Percentiles rank a stretch among this genome's conserved stretches.
These are phyloP conservation scores for Alitta virens DNA, from an alignment of 2,888 invertebrate species.

Conservation along the genomic window DNA sequence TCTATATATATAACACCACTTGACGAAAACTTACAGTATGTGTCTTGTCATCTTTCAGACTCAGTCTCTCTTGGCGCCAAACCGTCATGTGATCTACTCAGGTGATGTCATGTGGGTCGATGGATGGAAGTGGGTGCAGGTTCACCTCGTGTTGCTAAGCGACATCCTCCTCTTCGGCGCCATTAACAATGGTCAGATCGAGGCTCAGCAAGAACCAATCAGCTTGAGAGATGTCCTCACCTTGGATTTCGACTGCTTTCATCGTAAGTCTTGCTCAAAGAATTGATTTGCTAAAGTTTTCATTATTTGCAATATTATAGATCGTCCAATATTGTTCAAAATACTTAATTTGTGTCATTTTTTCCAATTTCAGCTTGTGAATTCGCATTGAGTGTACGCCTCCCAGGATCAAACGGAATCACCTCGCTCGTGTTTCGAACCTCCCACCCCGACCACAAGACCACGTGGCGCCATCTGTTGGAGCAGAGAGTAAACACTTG, in stretches of 20 bases:
- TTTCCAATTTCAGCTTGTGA: slow-evolving; percentile 8
- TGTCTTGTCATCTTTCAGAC: slow-evolving; percentile 4
- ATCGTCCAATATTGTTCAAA: no score
- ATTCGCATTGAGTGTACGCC: slow-evolving; percentile 7
- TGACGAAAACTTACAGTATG: no score
- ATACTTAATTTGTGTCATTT: background rate
- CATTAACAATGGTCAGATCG: slow-evolving; percentile 11
- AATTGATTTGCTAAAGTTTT: background rate
- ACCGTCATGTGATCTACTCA: slow-evolving; percentile 22
- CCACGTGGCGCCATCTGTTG: slow-evolving; percentile 48
- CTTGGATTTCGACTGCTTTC: slow-evolving; percentile 10
- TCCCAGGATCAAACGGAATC: background rate
- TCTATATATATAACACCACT: background rate
- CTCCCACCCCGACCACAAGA: slow-evolving; percentile 45
- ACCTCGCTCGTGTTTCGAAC: slow-evolving; percentile 33
- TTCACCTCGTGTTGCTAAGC: slow-evolving; percentile 16
- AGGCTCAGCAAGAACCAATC: slow-evolving; percentile 18
- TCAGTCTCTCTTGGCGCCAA: slow-evolving; percentile 10
- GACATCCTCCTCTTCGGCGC: slow-evolving; percentile 22
- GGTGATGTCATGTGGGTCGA: slow-evolving; percentile 15
- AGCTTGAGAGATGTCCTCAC: slow-evolving; percentile 6
- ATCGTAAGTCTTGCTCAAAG: slow-evolving; percentile 20
- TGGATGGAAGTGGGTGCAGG: background rate
- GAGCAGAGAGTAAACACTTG: slow-evolving; percentile 42
- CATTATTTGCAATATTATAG: no score